Percentiles rank a stretch among this genome's conserved stretches.
Evolutionary conservation across 2,797 vertebrate genomes (phyloP).

Genomic region (Threskiornis aethiopicus): DNA sequence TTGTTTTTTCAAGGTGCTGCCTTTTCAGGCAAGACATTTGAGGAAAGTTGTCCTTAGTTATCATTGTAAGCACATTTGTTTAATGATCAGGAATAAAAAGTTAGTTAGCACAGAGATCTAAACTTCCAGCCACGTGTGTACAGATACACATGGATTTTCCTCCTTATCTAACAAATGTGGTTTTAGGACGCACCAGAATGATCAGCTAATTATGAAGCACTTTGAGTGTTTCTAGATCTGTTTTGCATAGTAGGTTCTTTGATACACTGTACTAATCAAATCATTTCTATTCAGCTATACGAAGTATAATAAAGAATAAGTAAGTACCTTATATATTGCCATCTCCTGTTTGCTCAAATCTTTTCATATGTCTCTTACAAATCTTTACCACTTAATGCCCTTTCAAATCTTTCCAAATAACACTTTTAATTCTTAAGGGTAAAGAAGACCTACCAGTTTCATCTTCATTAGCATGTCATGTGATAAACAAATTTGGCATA

Average conservation of each 20-base stretch:
- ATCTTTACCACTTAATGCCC: conserved; percentile 3
- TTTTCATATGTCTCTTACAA: background rate
- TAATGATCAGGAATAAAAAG: background rate
- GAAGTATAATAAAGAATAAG: background rate
- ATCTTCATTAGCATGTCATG: conserved; percentile 65
- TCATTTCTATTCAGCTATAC: conserved; percentile 38
- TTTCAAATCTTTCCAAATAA: conserved; percentile 4
- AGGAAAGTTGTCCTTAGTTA: background rate
- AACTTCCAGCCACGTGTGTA: background rate
- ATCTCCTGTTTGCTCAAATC: background rate
- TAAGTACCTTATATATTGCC: background rate
- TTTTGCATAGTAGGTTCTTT: background rate
- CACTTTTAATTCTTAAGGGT: conserved; percentile 26
- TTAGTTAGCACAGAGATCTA: background rate
- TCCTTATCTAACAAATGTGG: background rate
- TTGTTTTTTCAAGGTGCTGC: background rate
- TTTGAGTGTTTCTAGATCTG: background rate
- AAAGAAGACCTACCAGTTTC: conserved; percentile 27
- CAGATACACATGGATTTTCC: background rate
- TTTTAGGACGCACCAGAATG: background rate
- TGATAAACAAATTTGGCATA: conserved; percentile 71
- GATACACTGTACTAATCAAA: conserved; percentile 19
- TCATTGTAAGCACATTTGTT: background rate
- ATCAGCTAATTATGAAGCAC: conserved; percentile 8
- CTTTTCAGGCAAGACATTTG: background rate